Percentiles rank a stretch among this genome's conserved stretches.
Conservation (phyloP, 2,113 vertebrate species). For the Triplophysa tibetana region DNA sequence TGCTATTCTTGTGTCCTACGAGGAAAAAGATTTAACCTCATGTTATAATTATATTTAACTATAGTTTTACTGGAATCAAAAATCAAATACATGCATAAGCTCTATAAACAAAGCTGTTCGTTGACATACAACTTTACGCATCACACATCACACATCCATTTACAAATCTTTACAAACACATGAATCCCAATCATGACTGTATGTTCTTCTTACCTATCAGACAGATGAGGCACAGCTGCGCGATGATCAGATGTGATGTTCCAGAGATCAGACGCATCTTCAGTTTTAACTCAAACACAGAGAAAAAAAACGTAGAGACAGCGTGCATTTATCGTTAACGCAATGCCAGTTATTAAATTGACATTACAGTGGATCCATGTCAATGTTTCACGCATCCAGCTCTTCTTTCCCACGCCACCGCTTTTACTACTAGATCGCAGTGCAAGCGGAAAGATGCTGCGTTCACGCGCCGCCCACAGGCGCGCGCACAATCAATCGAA, state of each 20-base stretch:
- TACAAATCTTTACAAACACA: not conserved
- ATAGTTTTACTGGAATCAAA: not conserved
- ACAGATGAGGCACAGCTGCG: constrained; percentile 64
- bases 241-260: constrained; percentile 50
- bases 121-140: not conserved
- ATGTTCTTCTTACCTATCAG: constrained; percentile 65
- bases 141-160: not conserved
- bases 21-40: no score
- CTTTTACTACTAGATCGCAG: not conserved
- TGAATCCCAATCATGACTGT: not conserved
- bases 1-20: no score
- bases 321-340: constrained; percentile 24
- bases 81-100: not conserved
- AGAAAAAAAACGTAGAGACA: not conserved
- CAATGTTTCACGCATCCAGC: constrained; percentile 2
- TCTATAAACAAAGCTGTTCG: not conserved
- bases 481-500: constrained; percentile 3
- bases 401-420: constrained; percentile 30
- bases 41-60: not conserved
- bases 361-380: constrained; percentile 61
- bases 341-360: constrained; percentile 43
- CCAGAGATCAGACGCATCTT: constrained; percentile 58
- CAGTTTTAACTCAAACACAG: not conserved
- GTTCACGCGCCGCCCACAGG: constrained; percentile 67
- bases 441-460: constrained; percentile 37